Base-by-base conservation (phyloP, 2,113 vertebrate species). In the Vimba vimba region DNA sequence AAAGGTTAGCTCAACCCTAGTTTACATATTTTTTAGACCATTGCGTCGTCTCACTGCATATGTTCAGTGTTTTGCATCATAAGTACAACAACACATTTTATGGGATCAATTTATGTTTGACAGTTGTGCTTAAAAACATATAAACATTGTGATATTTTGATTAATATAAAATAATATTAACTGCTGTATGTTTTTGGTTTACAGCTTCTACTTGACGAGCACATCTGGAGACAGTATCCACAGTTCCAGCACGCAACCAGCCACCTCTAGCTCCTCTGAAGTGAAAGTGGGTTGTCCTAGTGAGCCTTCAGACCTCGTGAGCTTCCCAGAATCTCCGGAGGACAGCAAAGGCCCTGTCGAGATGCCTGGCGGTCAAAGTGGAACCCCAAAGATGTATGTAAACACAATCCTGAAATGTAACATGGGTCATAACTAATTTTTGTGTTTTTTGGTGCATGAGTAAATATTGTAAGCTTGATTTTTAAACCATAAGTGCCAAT, bases 141-240 rank as follows among this genome's bases (percentile, higher is more conserved):
- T 21, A 57, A 21, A 57, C 52, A 55, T 55, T 55, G 17, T 77
- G 15, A 3, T 12, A 23, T 77, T 55, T 77, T 30, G 4, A 30
- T 52, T 30, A 55, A 76, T 30, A 52, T 25, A 76, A 15, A 76
- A 15, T 52, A 33, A 39, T 23, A 71, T 23, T 43, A 23, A 39
- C 19, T n/a, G 9, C 19, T 73, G 4, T 43, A 36, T 71, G 39
- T 33, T 8, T 85, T 36, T 82, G 27, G 19, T 73, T 25, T 25
- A 52, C 89, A 99, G 97, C 85, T 97, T 99, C 91, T 98, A 96
- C 86, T 90, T 99, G 93, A 96, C 96, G 86, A 97, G 97, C 90
- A 96, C 94, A 1, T 99, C 98, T 19, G 96, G 96, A 85, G 98
- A 99, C 84, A 99, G 98, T 86, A 95, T 99, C 87, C 97, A 97